phyloP scores from a whole-genome alignment of 1,140 invertebrate species.

The Tetragonula clypearis region DNA sequence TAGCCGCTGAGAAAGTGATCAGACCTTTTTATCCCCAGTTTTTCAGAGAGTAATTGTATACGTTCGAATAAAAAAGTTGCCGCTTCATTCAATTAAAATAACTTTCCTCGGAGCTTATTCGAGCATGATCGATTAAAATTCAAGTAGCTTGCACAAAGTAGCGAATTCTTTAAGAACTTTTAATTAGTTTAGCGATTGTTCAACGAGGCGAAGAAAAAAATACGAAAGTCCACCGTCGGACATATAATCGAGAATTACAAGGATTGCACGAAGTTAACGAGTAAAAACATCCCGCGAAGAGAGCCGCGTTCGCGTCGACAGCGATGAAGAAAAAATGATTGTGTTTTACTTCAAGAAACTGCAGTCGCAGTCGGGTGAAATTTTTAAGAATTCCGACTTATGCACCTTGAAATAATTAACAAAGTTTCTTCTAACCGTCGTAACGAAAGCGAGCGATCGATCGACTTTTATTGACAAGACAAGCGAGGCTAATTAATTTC shows the following conservation, averaged over 20 bases:
- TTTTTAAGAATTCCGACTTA: neutral
- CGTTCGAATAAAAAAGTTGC: neutral
- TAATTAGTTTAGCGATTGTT: conserved; percentile 3
- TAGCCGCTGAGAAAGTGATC: neutral
- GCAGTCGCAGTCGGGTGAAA: neutral
- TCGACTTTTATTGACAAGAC: neutral
- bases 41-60: neutral
- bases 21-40: neutral
- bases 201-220: neutral
- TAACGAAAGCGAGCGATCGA: neutral
- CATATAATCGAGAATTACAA: neutral
- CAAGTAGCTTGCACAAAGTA: neutral
- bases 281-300: neutral
- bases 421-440: neutral
- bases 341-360: neutral
- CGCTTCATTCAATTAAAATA: conserved; percentile 1
- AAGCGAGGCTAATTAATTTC: neutral
- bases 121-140: conserved; percentile 11
- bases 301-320: neutral
- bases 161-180: conserved; percentile 5
- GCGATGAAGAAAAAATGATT: neutral
- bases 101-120: neutral
- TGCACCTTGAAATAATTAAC: neutral
- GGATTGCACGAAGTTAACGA: neutral
- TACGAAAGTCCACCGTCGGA: neutral